Evolutionary conservation across 2,888 invertebrate genomes (phyloP).

Genomic region (Zaprionus obscuricornis): DNA sequence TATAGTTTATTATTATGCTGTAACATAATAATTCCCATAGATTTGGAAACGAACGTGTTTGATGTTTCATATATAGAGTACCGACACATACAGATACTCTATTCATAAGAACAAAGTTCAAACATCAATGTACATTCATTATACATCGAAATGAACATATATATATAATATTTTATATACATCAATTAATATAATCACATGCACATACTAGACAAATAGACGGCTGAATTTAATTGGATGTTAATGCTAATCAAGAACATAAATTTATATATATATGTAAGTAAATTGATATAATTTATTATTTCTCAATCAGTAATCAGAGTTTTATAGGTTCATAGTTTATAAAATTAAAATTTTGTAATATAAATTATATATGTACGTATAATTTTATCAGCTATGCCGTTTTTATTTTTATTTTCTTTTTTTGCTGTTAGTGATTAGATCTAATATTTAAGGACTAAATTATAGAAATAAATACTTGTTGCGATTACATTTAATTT

Average conservation of each 20-base stretch:
- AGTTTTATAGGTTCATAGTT: conserved; percentile 7
- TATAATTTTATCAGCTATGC: conserved; percentile 66
- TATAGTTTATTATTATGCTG: conserved; percentile 11
- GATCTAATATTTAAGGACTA: conserved; percentile 47
- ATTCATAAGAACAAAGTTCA: conserved; percentile 22
- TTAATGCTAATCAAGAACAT: conserved; percentile 16
- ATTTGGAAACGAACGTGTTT: conserved; percentile 4
- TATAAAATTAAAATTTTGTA: conserved; percentile 7
- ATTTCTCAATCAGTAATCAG: too few species aligned
- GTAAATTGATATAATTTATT: too few species aligned
- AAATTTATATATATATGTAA: too few species aligned
- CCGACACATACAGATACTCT: conserved; percentile 19
- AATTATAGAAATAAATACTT: conserved; percentile 70
- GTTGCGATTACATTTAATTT: conserved; percentile 41
- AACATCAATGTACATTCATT: conserved; percentile 3
- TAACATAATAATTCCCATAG: conserved; percentile 5
- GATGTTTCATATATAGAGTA: conserved; percentile 9
- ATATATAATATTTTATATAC: conserved; percentile 3
- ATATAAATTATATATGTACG: conserved; percentile 38
- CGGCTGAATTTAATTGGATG: conserved; percentile 2
- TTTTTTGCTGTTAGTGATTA: too few species aligned
- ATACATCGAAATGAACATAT: conserved; percentile 10
- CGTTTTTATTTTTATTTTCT: too few species aligned
- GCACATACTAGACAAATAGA: too few species aligned
- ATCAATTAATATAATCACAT: conserved; percentile 7